Evolutionary conservation across 2,797 vertebrate species (phyloP), one percentile per base, ranked within the genome.

Genomic region (Hyperoplus lanceolatus): DNA sequence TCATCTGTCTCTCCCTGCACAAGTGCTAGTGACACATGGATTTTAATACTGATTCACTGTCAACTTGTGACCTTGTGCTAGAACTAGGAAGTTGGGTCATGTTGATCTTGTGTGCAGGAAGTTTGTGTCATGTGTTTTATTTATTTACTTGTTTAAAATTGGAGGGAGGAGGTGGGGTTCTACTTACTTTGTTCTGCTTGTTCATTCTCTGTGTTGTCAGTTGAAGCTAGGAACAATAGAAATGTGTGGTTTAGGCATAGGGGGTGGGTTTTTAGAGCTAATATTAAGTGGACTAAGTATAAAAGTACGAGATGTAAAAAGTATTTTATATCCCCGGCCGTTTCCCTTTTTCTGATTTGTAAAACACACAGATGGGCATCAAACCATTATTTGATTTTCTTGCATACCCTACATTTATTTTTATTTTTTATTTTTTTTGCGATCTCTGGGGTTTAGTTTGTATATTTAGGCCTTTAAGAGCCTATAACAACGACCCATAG

Each of bases 21-120:
- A 85, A 75, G 82, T 88, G 87, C 61, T 50, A 39, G 79, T 83
- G 87, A 87, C 86, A 90, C 87, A 71, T 79, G 85, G 66, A 49
- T 14, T 29, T 14, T 15, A 4, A 13, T 13, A 11, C 8, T 21
- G 36, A 68, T 61, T 68, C 58, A 45, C 48, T 58, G 15, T 14
- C 11, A 41, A 9, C 39, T 39, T 8, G 21, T 66, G 54, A 65
- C 38, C 45, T 21, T 18, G 5, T 15, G 45, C 56, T 82, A 5
- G 57, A 42, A 50, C 54, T 58, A 29, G 55, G 54, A 57, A 39
- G 73, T 73, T 50, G 3, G 1, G 5, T 15, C 9, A 50, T 49
- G 4, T 29, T 73, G 38, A 3, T 29, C 3, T 55, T 6, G 4
- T 66, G 39, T 69, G 16, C 51, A 60, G 56, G 48, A 66, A 72